Percentiles rank a stretch among this genome's conserved stretches.
phyloP scores from a whole-genome alignment of 2,888 invertebrate species.

The Meta bourneti region DNA sequence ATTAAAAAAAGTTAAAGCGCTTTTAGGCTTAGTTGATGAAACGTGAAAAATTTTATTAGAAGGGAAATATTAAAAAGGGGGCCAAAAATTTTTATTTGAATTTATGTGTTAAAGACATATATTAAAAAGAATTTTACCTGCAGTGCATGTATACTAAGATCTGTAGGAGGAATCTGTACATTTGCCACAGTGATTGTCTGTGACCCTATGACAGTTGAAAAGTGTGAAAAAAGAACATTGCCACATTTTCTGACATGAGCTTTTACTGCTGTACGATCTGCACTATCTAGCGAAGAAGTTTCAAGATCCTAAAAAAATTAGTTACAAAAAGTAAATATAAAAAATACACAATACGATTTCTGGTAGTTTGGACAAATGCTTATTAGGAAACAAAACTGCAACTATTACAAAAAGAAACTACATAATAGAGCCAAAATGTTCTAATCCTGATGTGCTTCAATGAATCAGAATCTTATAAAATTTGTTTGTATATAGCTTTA shows the following conservation, averaged over 20 bases:
- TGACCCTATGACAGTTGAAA: conserved; percentile 61
- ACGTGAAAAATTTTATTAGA: too few relatives aligned
- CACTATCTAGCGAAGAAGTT: conserved; percentile 56
- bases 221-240: conserved; percentile 67
- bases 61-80: too few relatives aligned
- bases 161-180: conserved; percentile 72
- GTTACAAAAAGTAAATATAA: neutral
- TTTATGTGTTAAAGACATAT: too few relatives aligned
- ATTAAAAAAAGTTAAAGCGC: too few relatives aligned
- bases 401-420: neutral
- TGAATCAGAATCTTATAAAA: too few relatives aligned
- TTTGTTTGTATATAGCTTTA: too few relatives aligned
- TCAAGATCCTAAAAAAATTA: conserved; percentile 69
- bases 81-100: too few relatives aligned
- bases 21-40: too few relatives aligned
- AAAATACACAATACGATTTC: neutral
- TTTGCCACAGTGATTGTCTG: conserved; percentile 72
- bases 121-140: conserved; percentile 59
- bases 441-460: too few relatives aligned
- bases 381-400: too few relatives aligned
- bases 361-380: neutral
- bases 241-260: conserved; percentile 63
- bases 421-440: too few relatives aligned
- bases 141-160: conserved; percentile 75
- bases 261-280: conserved; percentile 58